Base-by-base conservation (phyloP, 2,888 invertebrate genomes). In the Tanypteryx hageni region DNA sequence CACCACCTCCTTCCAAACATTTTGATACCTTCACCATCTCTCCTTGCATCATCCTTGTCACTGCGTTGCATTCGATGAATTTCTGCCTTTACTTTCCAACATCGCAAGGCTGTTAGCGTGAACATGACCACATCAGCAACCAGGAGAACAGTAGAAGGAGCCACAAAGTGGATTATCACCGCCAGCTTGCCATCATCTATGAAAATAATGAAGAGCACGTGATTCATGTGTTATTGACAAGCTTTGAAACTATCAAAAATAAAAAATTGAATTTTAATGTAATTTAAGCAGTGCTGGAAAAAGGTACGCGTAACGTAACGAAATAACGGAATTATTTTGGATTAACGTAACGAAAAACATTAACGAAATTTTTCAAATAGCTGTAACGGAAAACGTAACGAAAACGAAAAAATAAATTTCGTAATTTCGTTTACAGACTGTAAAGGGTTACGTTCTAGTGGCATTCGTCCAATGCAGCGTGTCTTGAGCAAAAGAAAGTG, bases 71-170 rank as follows among this genome's bases (percentile, higher is more conserved):
- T 96, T 56, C 96, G 96, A 93, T 96, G 96, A 93, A 98, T 97
- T 95, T 98, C 98, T 0, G 96, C 96, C 95, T 97, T 97, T 5
- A 97, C 97, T 93, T 96, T 96, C 93, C 96, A 96, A 94, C 97
- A 97, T 94, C 97, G 97, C 14, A 96, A 95, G 3, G 97, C 96
- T 0, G 98, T 98, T 93, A 97, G 95, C 93, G 96, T 95, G 95
- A 97, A 98, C 22, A 98, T 95, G 31, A 97, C 95, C 85, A 97
- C 95, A 94, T 98, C 97, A n/a, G 96, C 95, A 58, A 96, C 95
- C 76, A 97, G 96, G 93, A 97, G 95, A 10, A 97, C 93, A 0
- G 96, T 96, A 94, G 97, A 95, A 0, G 97, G 97, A 0, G 96
- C 95, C 93, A 96, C 96, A 94, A 97, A 97, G 94, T 96, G 97